phyloP scores from a whole-genome alignment of 2,113 vertebrate species.

The Planiliza haematocheilus region DNA sequence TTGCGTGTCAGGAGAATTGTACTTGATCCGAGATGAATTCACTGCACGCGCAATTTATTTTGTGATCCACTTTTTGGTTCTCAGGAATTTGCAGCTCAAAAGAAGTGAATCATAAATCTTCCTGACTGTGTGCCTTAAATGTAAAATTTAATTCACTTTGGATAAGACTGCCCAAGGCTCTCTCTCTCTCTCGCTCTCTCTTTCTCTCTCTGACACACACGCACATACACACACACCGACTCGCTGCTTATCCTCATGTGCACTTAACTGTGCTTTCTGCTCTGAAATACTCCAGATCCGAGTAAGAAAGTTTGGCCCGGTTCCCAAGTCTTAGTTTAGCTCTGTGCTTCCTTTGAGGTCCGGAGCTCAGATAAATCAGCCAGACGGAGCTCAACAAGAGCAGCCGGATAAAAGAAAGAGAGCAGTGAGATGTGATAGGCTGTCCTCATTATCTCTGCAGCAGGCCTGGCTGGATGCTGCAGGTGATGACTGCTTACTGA shows the following conservation, averaged over 20 bases:
- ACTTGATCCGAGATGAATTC: slow-evolving; percentile 22
- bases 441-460: slow-evolving; percentile 56
- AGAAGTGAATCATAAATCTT: slow-evolving; percentile 36
- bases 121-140: slow-evolving; percentile 32
- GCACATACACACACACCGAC: slow-evolving; percentile 15
- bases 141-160: slow-evolving; percentile 45
- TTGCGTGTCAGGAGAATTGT: neutral
- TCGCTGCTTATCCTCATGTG: slow-evolving; percentile 29
- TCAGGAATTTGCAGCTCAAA: slow-evolving; percentile 37
- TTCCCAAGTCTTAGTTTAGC: slow-evolving; percentile 61
- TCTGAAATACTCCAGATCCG: slow-evolving; percentile 61
- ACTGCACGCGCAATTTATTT: slow-evolving; percentile 1
- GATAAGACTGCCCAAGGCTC: slow-evolving; percentile 32
- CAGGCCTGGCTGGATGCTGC: slow-evolving; percentile 21
- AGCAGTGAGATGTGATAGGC: slow-evolving; percentile 47
- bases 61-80: slow-evolving; percentile 22
- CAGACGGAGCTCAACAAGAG: slow-evolving; percentile 57
- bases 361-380: slow-evolving; percentile 61
- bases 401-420: slow-evolving; percentile 58
- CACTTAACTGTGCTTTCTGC: slow-evolving; percentile 41
- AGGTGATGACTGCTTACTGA: slow-evolving; percentile 36
- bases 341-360: slow-evolving; percentile 53
- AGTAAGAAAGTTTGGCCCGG: slow-evolving; percentile 56
- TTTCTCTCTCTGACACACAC: slow-evolving; percentile 20
- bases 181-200: no score